Evolutionary conservation across 2,113 vertebrate species (phyloP).

Genomic region (Dipodomys spectabilis): DNA sequence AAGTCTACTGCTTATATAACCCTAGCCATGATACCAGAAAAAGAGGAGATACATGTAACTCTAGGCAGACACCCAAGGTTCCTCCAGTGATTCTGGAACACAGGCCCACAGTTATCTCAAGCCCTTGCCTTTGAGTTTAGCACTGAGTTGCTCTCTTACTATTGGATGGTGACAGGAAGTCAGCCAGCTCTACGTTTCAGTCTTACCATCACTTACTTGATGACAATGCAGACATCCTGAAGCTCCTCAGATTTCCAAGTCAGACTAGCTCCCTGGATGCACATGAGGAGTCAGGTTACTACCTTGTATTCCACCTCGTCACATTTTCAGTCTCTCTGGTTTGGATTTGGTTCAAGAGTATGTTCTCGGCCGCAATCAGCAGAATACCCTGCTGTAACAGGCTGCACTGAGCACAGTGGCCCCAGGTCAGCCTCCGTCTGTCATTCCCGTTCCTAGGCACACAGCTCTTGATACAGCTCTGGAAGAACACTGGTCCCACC

Average conservation of each 20-base stretch:
- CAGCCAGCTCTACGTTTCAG: background rate
- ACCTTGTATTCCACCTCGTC: background rate
- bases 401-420: background rate
- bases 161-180: background rate
- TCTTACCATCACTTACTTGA: background rate
- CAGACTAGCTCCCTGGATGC: background rate
- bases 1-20: background rate
- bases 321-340: background rate
- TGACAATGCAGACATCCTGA: background rate
- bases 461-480: background rate
- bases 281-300: background rate
- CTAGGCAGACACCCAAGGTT: background rate
- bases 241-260: slow-evolving; percentile 17
- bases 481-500: background rate
- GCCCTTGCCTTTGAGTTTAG: background rate
- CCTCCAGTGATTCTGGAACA: background rate
- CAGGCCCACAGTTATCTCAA: background rate
- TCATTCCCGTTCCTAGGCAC: background rate
- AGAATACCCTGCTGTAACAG: background rate
- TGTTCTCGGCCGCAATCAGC: background rate
- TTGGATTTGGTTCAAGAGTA: background rate
- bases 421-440: background rate
- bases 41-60: background rate
- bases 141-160: background rate
- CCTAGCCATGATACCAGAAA: background rate